Percentiles rank a stretch among this genome's conserved stretches.
Conservation (phyloP, 1,140 invertebrate genomes). For the Drosophila funebris region DNA sequence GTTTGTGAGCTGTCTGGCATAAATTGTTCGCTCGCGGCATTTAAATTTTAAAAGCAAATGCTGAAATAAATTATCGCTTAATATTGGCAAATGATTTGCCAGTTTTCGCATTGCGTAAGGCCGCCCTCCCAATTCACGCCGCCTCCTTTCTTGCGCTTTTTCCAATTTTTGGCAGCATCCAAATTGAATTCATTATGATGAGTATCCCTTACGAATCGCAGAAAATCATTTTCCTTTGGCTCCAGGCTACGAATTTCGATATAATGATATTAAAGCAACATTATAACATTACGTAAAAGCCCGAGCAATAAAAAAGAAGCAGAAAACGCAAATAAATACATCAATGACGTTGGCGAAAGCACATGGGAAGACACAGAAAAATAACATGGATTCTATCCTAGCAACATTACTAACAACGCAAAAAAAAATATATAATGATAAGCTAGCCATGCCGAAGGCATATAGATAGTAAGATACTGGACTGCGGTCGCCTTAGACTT, state of each 20-base stretch:
- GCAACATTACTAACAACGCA: constrained; percentile 5
- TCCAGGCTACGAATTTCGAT: constrained; percentile 40
- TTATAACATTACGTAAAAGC: constrained; percentile 58
- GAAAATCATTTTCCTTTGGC: constrained; percentile 40
- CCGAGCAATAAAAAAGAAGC: constrained; percentile 12
- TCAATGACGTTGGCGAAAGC: not conserved
- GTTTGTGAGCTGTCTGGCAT: constrained; percentile 34
- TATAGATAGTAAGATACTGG: not conserved
- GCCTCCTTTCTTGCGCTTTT: constrained; percentile 18
- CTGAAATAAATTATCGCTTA: constrained; percentile 80
- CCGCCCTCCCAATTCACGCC: not conserved
- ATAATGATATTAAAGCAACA: constrained; percentile 77
- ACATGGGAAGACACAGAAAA: constrained; percentile 8
- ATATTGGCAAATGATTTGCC: constrained; percentile 76
- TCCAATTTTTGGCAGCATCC: constrained; percentile 36
- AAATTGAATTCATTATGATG: constrained; percentile 75
- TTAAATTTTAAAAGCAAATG: constrained; percentile 73
- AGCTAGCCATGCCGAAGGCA: not conserved
- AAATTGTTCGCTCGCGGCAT: constrained; percentile 68
- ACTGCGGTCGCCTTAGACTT: not conserved
- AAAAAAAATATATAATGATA: not conserved
- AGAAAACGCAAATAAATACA: constrained; percentile 23
- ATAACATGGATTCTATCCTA: constrained; percentile 11
- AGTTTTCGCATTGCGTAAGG: constrained; percentile 27
- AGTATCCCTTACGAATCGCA: constrained; percentile 25